These are phyloP conservation scores for Parus major DNA, from an alignment of 2,113 vertebrate genomes.

Conservation along the genomic window DNA sequence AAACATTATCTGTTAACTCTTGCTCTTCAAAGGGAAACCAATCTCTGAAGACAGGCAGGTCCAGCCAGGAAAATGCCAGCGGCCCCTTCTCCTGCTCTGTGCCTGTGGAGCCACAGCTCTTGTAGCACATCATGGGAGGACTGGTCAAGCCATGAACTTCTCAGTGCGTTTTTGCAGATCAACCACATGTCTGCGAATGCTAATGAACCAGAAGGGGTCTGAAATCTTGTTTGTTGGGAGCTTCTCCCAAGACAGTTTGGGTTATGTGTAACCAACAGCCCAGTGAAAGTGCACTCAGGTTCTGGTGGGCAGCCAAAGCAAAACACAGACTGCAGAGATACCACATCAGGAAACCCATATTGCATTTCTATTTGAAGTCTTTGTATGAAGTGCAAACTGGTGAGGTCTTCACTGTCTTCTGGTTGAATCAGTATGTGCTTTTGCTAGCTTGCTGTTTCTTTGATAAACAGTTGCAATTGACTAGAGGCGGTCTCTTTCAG, in stretches of 20 bases:
- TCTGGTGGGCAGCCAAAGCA: background rate
- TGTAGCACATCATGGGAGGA: background rate
- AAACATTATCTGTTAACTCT: background rate
- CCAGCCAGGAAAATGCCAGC: background rate
- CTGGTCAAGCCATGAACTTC: background rate
- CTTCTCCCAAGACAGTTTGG: rapidly evolving
- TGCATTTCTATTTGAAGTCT: background rate
- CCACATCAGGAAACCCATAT: background rate
- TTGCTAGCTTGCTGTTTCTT: background rate
- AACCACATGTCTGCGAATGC: background rate
- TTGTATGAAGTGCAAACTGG: background rate
- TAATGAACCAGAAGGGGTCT: background rate
- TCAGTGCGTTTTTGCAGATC: background rate
- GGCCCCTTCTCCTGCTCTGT: rapidly evolving
- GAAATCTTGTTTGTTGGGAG: background rate
- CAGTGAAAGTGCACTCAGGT: background rate
- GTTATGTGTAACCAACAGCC: background rate
- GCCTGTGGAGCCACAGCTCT: background rate
- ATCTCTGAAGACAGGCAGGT: rapidly evolving
- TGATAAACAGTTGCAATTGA: background rate
- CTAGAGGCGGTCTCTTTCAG: background rate
- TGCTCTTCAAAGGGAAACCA: background rate
- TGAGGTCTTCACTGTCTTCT: background rate
- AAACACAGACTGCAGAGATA: background rate
- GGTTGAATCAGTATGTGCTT: background rate